These are phyloP conservation scores for Clusia tigrina DNA, from an alignment of 2,888 invertebrate genomes.

Conservation along the genomic window DNA sequence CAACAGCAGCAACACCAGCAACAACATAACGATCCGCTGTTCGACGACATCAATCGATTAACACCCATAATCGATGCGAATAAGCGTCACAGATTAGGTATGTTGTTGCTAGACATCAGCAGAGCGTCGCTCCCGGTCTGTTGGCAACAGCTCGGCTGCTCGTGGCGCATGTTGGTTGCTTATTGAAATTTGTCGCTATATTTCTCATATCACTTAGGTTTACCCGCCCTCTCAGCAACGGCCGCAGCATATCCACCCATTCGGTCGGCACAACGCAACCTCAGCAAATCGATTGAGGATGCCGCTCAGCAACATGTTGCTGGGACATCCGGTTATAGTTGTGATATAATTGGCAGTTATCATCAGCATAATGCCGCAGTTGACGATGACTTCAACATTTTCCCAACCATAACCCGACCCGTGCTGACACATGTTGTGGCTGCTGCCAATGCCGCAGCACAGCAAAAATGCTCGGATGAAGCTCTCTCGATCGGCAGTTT, in stretches of 20 bases:
- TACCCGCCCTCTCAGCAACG: conserved; percentile 25
- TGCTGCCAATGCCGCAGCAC: conserved; percentile 34
- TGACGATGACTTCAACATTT: conserved; percentile 49
- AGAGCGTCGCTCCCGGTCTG: too few species aligned
- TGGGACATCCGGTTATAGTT: conserved; percentile 48
- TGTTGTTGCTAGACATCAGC: conserved; percentile 18
- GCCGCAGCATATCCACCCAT: conserved; percentile 55
- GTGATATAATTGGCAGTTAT: conserved; percentile 49
- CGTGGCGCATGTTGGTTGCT: neutral
- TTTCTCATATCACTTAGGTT: conserved; percentile 18
- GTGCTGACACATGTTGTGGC: conserved; percentile 43
- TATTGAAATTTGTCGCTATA: neutral
- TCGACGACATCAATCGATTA: conserved; percentile 71
- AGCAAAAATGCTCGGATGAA: conserved; percentile 25
- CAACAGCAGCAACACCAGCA: conserved; percentile 40
- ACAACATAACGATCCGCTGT: conserved; percentile 67
- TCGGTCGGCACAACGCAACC: conserved; percentile 63
- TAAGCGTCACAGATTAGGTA: conserved; percentile 64
- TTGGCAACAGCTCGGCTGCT: too few species aligned
- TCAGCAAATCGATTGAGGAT: conserved; percentile 64
- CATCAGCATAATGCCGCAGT: conserved; percentile 36
- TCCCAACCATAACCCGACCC: conserved; percentile 53
- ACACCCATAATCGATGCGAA: conserved; percentile 67
- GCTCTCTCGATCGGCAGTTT: neutral
- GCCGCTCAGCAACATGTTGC: conserved; percentile 54